Percentiles rank a stretch among this genome's conserved stretches.
These are phyloP conservation scores for Ailurus styani DNA, from an alignment of 2,113 vertebrate genomes.

Conservation along the genomic window DNA sequence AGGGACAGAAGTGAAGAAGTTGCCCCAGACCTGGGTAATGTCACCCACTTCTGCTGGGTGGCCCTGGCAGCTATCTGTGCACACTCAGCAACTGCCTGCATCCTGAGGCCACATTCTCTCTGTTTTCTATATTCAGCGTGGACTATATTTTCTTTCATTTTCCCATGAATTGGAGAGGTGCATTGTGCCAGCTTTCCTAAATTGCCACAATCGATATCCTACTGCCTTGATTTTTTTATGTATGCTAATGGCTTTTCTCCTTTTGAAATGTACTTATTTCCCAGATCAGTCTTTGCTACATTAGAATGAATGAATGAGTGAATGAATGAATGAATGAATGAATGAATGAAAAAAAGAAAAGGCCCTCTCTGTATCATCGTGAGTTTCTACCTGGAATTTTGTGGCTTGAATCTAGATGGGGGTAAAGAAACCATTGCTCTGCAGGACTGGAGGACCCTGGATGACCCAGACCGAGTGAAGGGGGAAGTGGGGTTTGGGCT, in stretches of 20 bases:
- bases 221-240: conserved; percentile 54
- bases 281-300: not conserved
- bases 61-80: not conserved
- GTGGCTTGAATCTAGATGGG: not conserved
- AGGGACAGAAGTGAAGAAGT: not conserved
- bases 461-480: not conserved
- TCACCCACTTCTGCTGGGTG: not conserved
- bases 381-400: not conserved
- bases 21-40: not conserved
- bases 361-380: accelerated
- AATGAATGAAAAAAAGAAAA: not conserved
- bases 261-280: conserved; percentile 27
- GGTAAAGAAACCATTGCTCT: not conserved
- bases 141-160: conserved; percentile 1
- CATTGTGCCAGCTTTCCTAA: conserved; percentile 4
- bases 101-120: not conserved
- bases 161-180: conserved; percentile 11
- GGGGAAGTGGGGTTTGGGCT: not conserved
- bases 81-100: not conserved
- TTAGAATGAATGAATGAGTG: not conserved
- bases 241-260: conserved; percentile 31
- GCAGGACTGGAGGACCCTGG: not conserved
- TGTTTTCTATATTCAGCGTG: not conserved
- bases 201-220: conserved; percentile 53
- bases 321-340: not conserved